Percentiles rank a stretch among this genome's conserved stretches.
Conservation (phyloP, 2,888 invertebrate genomes). For the Zygothrica quintamaculata region DNA sequence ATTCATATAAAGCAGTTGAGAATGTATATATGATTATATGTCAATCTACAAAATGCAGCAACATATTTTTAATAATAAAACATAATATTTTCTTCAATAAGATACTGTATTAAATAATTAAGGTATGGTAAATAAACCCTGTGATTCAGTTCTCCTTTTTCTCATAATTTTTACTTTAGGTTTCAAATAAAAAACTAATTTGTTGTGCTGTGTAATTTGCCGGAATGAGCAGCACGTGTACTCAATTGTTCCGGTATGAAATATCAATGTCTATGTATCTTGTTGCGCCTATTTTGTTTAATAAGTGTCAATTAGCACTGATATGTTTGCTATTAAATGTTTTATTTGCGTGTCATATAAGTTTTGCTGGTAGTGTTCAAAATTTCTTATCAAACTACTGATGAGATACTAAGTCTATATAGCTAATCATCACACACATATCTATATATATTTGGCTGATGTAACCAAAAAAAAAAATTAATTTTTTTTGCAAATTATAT, state of each 20-base stretch:
- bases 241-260: constrained; percentile 39
- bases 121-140: no score
- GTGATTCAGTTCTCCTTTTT: no score
- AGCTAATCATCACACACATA: constrained; percentile 37
- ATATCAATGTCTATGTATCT: constrained; percentile 38
- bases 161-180: no score
- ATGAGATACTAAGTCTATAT: constrained; percentile 52
- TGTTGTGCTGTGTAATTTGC: constrained; percentile 24
- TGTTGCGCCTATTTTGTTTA: constrained; percentile 41
- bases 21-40: no score
- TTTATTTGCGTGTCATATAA: constrained; percentile 37
- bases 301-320: constrained; percentile 72
- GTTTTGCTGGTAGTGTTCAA: constrained; percentile 13
- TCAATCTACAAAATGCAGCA: no score
- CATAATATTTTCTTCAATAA: no score
- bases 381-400: constrained; percentile 55
- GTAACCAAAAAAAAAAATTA: constrained; percentile 62
- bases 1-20: neutral
- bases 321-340: constrained; percentile 47
- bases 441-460: no score
- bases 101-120: no score
- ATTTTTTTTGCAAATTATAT: constrained; percentile 42
- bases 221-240: constrained; percentile 57
- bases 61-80: no score
- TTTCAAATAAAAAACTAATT: no score